Percentiles rank a stretch among this genome's conserved stretches.
phyloP scores from a whole-genome alignment of 2,888 invertebrate genomes.

The Dryobota labecula region DNA sequence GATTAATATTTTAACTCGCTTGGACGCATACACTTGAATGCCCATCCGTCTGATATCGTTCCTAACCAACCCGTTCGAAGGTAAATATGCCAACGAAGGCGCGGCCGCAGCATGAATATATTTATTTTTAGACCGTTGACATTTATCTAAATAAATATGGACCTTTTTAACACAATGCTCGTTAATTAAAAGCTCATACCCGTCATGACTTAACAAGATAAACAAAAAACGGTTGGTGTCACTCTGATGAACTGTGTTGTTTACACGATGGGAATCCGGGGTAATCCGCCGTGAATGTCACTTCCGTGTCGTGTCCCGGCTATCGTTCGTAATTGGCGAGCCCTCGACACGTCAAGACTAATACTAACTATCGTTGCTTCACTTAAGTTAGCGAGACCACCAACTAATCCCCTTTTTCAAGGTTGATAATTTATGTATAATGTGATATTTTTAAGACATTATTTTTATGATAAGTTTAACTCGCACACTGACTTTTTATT shows the following conservation, averaged over 20 bases:
- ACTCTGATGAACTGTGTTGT: constrained; percentile 45
- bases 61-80: not conserved
- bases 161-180: constrained; percentile 30
- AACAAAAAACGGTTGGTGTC: constrained; percentile 45
- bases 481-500: no score
- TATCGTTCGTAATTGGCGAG: no score
- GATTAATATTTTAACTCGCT: constrained; percentile 34
- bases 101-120: not conserved
- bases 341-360: not conserved
- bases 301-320: no score
- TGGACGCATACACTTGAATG: not conserved
- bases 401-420: no score
- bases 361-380: not conserved
- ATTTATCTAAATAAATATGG: constrained; percentile 33
- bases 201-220: constrained; percentile 34
- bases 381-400: not conserved
- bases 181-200: constrained; percentile 39
- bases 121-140: constrained; percentile 9
- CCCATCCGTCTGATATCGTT: constrained; percentile 4
- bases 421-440: no score
- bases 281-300: constrained; percentile 37
- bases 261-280: constrained; percentile 19
- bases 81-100: constrained; percentile 28
- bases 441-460: no score
- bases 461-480: no score